Conservation (phyloP, 2,797 vertebrate genomes). For the Avahi laniger region DNA sequence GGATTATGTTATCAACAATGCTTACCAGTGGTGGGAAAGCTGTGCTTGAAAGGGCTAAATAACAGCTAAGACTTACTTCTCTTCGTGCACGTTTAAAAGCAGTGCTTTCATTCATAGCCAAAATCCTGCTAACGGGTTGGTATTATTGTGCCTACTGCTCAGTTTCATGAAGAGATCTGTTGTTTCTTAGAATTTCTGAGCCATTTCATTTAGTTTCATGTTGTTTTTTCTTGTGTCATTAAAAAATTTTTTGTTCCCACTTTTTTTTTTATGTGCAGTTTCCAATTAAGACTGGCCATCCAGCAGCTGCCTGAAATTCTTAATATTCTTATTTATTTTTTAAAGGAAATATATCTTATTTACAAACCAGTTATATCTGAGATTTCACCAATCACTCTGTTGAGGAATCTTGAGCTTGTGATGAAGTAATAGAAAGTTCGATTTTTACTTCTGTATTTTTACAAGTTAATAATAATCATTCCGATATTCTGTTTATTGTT, state of each 20-base stretch:
- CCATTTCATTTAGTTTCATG: neutral
- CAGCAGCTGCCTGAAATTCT: neutral
- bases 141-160: neutral
- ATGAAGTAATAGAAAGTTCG: neutral
- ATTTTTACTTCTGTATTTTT: neutral
- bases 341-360: neutral
- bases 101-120: slow-evolving; percentile 45
- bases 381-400: neutral
- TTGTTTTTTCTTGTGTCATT: neutral
- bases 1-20: slow-evolving; percentile 17
- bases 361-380: neutral
- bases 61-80: neutral
- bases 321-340: neutral
- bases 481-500: neutral
- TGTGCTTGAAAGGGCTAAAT: neutral
- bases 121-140: neutral
- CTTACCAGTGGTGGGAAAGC: slow-evolving; percentile 4
- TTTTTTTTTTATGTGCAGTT: neutral
- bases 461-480: neutral
- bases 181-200: neutral
- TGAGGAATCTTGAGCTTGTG: neutral
- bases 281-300: neutral
- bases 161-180: neutral
- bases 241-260: neutral
- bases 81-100: neutral